phyloP scores from a whole-genome alignment of 2,888 invertebrate genomes.

The Pterostichus madidus region DNA sequence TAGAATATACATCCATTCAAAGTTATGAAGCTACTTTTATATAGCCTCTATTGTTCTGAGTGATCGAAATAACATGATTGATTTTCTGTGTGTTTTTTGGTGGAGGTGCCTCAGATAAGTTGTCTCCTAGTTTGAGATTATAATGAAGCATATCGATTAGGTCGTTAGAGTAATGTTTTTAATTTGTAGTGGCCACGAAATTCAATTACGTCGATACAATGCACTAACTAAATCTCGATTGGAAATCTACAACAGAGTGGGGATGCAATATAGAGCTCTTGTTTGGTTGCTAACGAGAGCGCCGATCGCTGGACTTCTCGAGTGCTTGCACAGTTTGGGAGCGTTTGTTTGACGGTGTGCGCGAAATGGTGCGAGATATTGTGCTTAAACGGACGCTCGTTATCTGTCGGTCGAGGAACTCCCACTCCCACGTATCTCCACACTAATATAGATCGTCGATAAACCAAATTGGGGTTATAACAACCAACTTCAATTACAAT shows the following conservation, averaged over 20 bases:
- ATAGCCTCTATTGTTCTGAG: no score
- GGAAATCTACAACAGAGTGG: slow-evolving; percentile 30
- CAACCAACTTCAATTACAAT: slow-evolving; percentile 66
- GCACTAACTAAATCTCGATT: slow-evolving; percentile 8
- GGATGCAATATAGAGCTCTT: background rate
- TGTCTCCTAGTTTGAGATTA: slow-evolving; percentile 8
- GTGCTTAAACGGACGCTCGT: slow-evolving; percentile 64
- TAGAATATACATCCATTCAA: no score
- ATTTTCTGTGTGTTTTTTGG: slow-evolving; percentile 7
- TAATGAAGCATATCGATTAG: slow-evolving; percentile 34
- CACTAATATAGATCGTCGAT: slow-evolving; percentile 66
- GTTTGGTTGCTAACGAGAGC: background rate
- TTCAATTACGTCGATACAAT: slow-evolving; percentile 46
- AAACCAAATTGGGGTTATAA: slow-evolving; percentile 66
- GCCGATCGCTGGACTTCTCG: no score
- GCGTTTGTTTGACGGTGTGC: slow-evolving; percentile 20
- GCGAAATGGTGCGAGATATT: slow-evolving; percentile 62
- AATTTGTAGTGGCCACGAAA: slow-evolving; percentile 4
- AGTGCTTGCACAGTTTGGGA: no score
- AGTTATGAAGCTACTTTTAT: no score
- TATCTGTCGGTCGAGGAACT: slow-evolving; percentile 44
- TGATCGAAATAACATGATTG: no score
- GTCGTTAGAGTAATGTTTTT: slow-evolving; percentile 46
- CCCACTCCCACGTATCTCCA: slow-evolving; percentile 44
- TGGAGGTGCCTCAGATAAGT: background rate